These are phyloP conservation scores for Campoplex capitator DNA, from an alignment of 2,888 invertebrate genomes.

Conservation along the genomic window DNA sequence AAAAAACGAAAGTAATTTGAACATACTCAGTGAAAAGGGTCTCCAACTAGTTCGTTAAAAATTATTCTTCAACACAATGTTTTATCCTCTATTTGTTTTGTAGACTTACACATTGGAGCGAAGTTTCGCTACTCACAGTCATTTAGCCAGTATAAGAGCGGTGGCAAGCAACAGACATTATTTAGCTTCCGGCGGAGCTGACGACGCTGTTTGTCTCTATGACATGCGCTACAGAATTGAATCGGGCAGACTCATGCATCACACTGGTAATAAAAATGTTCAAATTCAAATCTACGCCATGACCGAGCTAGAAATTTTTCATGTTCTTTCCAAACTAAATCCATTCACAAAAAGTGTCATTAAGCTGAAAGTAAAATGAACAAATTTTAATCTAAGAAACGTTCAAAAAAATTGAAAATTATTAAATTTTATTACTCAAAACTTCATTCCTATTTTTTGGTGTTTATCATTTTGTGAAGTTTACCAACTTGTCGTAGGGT, in stretches of 20 bases:
- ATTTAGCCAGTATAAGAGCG: constrained; percentile 92
- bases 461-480: too few species aligned
- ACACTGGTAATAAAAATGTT: constrained; percentile 87
- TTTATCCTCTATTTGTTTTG: constrained; percentile 28
- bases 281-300: not conserved
- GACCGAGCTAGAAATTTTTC: not conserved
- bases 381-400: too few species aligned
- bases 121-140: constrained; percentile 95
- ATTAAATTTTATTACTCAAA: too few species aligned
- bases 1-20: too few species aligned
- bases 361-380: not conserved
- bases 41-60: not conserved
- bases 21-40: too few species aligned
- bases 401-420: too few species aligned
- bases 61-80: not conserved
- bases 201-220: constrained; percentile 95
- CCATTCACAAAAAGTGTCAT: not conserved
- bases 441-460: too few species aligned
- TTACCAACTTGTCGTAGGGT: too few species aligned
- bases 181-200: constrained; percentile 94
- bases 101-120: constrained; percentile 88
- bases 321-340: not conserved
- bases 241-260: constrained; percentile 92
- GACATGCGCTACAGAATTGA: constrained; percentile 92
- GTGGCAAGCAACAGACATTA: constrained; percentile 89